These are phyloP conservation scores for Eupsilia transversa DNA, from an alignment of 2,888 invertebrate genomes.

Conservation along the genomic window DNA sequence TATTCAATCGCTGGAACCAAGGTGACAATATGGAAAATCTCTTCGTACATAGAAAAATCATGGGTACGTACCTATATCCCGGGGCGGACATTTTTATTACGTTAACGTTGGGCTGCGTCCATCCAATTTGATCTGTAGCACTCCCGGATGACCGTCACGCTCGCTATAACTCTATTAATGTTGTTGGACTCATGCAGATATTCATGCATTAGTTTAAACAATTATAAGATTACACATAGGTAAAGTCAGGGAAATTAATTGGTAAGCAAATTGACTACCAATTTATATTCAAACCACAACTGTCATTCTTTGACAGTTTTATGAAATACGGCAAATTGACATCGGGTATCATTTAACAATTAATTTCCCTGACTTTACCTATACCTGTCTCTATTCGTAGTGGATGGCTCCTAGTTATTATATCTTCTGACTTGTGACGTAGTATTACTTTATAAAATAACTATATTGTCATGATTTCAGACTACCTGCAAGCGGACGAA, in stretches of 20 bases:
- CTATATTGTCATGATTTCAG: neutral
- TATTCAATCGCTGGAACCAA: conserved; percentile 21
- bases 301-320: too few species aligned
- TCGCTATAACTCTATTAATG: conserved; percentile 29
- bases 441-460: neutral
- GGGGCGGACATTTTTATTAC: conserved; percentile 79
- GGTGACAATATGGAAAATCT: conserved; percentile 59
- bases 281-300: too few species aligned
- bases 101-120: conserved; percentile 65
- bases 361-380: too few species aligned
- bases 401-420: too few species aligned
- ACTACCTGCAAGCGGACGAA: neutral
- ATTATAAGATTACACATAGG: neutral
- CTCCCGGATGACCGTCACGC: conserved; percentile 52
- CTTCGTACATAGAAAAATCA: conserved; percentile 71
- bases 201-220: neutral
- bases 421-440: too few species aligned
- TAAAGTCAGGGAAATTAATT: too few species aligned
- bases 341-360: too few species aligned
- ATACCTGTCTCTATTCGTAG: too few species aligned
- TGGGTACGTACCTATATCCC: conserved; percentile 82
- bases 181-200: conserved; percentile 23
- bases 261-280: too few species aligned
- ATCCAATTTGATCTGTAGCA: conserved; percentile 71
- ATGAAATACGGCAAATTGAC: too few species aligned